A percentile compares a stretch with the other conserved stretches of the same genome.
phyloP scores from a whole-genome alignment of 2,113 vertebrate genomes.

The Girardinichthys multiradiatus region DNA sequence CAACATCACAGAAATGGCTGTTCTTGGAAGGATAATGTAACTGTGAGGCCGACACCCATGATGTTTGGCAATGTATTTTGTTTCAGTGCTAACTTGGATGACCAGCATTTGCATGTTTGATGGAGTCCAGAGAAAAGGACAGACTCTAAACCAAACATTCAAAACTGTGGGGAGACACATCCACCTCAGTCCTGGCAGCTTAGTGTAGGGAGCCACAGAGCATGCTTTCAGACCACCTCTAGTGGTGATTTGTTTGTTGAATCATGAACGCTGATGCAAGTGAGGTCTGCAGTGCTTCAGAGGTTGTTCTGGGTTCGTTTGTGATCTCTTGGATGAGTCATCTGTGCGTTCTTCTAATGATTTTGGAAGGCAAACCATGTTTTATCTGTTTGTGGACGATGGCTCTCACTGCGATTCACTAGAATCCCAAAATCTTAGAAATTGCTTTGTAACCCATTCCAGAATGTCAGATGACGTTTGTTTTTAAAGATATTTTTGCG shows the following conservation, averaged over 20 bases:
- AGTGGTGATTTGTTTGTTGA: neutral
- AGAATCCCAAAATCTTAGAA: neutral
- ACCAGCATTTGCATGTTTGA: neutral
- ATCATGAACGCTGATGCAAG: neutral
- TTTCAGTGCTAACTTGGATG: neutral
- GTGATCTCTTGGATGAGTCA: neutral
- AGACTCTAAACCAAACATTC: neutral
- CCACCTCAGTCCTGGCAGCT: neutral
- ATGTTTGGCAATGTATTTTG: neutral
- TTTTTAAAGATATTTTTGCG: too few species aligned
- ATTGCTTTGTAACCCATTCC: neutral
- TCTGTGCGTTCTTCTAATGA: too few species aligned
- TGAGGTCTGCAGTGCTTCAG: too few species aligned
- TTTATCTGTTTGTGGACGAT: neutral
- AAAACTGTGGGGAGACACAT: neutral
- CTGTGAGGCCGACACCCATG: too few species aligned
- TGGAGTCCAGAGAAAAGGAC: too few species aligned
- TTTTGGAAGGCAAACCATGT: too few species aligned
- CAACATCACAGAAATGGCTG: too few species aligned
- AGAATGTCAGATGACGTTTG: neutral
- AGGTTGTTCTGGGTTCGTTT: neutral
- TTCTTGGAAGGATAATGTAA: too few species aligned
- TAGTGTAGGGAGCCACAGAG: neutral
- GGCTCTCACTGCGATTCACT: neutral
- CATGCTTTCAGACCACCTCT: neutral